Conservation (phyloP, 2,888 invertebrate species). For the Laspeyria flexula region DNA sequence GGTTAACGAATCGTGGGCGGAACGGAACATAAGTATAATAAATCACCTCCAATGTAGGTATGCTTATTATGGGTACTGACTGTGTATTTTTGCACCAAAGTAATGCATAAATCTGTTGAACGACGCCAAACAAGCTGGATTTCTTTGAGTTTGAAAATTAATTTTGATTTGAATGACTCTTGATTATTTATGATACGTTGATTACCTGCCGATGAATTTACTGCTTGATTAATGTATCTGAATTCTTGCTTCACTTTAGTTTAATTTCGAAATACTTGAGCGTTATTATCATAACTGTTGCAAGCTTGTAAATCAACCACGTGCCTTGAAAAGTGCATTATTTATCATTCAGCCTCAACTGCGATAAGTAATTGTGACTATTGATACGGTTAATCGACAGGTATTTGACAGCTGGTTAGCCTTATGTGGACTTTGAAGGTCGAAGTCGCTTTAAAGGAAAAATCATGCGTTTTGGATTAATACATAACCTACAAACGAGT, state of each 20-base stretch:
- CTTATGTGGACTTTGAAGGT: no score
- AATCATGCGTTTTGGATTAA: no score
- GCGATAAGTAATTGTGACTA: no score
- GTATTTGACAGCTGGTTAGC: no score
- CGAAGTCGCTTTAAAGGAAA: no score
- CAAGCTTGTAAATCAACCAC: no score
- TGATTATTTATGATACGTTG: conserved; percentile 21
- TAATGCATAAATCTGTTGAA: conserved; percentile 47
- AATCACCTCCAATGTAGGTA: conserved; percentile 43
- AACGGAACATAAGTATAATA: conserved; percentile 49
- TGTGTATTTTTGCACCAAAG: conserved; percentile 45
- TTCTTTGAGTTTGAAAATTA: conserved; percentile 24
- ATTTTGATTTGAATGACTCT: conserved; percentile 23
- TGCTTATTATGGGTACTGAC: conserved; percentile 26
- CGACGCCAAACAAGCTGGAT: conserved; percentile 22
- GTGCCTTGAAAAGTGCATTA: no score
- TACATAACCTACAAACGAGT: no score
- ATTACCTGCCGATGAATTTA: conserved; percentile 26
- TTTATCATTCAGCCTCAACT: no score
- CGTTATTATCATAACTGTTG: no score
- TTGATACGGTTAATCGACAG: no score
- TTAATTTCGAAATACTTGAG: background rate
- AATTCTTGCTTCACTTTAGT: background rate
- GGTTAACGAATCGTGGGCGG: conserved; percentile 47
- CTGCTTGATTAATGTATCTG: background rate